Evolutionary conservation across 2,113 vertebrate species (phyloP).

Genomic region (Ploceus nigricollis): DNA sequence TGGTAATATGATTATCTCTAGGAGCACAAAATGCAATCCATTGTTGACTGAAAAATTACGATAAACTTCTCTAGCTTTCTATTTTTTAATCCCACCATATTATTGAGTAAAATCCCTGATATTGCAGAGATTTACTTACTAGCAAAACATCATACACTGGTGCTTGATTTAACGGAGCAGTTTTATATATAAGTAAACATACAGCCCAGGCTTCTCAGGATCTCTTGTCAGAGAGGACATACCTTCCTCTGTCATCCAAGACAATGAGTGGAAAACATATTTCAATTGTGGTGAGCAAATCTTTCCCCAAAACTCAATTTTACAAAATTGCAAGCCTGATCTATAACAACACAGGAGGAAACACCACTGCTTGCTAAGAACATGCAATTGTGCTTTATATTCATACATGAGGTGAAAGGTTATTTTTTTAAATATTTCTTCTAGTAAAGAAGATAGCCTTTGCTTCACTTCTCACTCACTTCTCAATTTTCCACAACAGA

Average conservation of each 20-base stretch:
- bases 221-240: background rate
- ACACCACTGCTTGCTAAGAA: background rate
- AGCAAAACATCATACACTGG: background rate
- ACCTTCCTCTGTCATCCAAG: background rate
- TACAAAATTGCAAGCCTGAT: background rate
- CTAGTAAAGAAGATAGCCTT: background rate
- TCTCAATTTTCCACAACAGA: background rate
- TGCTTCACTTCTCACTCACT: background rate
- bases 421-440: background rate
- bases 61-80: background rate
- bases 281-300: background rate
- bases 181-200: background rate
- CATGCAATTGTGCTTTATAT: background rate
- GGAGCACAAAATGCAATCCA: background rate
- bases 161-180: background rate
- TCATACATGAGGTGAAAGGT: background rate
- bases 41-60: background rate
- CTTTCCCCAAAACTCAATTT: background rate
- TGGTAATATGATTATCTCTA: background rate
- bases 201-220: background rate
- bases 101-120: background rate
- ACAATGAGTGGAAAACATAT: background rate
- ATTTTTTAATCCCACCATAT: background rate
- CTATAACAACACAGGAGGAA: background rate
- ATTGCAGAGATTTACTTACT: background rate